Base-by-base conservation (phyloP, 2,797 vertebrate species). In the Epinephelus awoara region DNA sequence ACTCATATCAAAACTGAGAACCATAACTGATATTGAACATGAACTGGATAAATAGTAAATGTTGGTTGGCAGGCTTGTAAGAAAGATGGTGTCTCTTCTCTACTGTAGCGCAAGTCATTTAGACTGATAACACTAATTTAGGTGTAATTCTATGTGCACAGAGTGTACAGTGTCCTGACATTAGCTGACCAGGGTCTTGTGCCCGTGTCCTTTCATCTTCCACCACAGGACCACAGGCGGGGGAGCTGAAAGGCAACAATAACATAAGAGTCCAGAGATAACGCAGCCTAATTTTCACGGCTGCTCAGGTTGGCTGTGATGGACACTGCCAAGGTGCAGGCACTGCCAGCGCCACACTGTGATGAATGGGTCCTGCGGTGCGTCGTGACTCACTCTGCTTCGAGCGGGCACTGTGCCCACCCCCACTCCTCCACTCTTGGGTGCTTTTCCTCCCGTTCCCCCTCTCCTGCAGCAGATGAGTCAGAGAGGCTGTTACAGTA, bases 401-500 rank as follows among this genome's bases (percentile, higher is more conserved):
- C 61, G 19, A 83, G 86, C 67, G 68, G 87, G 85, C 90, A 73
- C 71, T 11, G 65, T 85, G 84, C 89, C 85, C 86, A 78, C 88
- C 85, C 79, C 87, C 72, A 42, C 86, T 77, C 77, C 73, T 77
- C 71, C 84, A 87, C 86, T 77, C 89, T 63, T 25, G 73, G 85
- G 85, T 85, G 81, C 85, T 80, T 70, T 77, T 72, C 80, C 84
- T 67, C 64, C 56, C 49, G 52, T 73, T 71, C 76, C 88, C 59
- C 74, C 77, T 73, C 89, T 88, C 75, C 92, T 90, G 87, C 90
- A 90, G 90, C 84, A 79, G 89, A 94, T 94, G 94, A 94, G 91
- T 93, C 93, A 94, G 88, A 92, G 84, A 89, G 88, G 87, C 90
- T 90, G 88, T 80, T 92, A 89, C 87, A 88, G 89, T 88, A 84